Evolutionary conservation across 2,888 invertebrate genomes (phyloP).

Genomic region (Nemurella pictetii): DNA sequence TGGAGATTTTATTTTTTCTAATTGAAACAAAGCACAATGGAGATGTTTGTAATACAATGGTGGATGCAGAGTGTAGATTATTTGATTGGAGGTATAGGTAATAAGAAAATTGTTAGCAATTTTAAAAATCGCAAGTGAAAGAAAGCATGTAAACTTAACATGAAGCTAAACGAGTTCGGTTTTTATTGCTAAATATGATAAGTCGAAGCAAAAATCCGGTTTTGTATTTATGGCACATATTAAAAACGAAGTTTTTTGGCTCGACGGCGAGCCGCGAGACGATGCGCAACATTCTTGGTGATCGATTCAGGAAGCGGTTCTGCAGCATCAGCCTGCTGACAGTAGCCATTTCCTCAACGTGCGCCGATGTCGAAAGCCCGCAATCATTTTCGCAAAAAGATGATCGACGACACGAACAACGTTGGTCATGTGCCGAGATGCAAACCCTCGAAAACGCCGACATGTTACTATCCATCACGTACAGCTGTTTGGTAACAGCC

Average conservation of each 20-base stretch:
- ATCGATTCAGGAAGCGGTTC: no score
- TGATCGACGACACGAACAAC: neutral
- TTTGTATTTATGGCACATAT: neutral
- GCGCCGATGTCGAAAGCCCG: no score
- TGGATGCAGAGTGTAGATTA: neutral
- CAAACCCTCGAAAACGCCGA: no score
- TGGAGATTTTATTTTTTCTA: neutral
- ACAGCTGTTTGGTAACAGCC: no score
- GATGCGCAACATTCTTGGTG: no score
- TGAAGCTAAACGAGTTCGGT: neutral
- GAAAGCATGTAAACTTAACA: neutral
- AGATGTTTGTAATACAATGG: neutral
- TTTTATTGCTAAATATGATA: neutral
- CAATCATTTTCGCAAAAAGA: neutral
- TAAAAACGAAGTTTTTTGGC: neutral
- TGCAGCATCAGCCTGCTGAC: no score
- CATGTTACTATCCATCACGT: no score
- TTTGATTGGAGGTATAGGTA: neutral
- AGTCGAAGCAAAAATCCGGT: neutral
- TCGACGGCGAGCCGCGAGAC: no score
- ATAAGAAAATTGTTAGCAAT: neutral
- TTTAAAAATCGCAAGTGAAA: neutral
- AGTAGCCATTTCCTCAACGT: no score
- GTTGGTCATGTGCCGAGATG: no score
- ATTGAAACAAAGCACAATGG: neutral